Base-by-base conservation (phyloP, 1,140 invertebrate species). In the Gryllus bimaculatus region DNA sequence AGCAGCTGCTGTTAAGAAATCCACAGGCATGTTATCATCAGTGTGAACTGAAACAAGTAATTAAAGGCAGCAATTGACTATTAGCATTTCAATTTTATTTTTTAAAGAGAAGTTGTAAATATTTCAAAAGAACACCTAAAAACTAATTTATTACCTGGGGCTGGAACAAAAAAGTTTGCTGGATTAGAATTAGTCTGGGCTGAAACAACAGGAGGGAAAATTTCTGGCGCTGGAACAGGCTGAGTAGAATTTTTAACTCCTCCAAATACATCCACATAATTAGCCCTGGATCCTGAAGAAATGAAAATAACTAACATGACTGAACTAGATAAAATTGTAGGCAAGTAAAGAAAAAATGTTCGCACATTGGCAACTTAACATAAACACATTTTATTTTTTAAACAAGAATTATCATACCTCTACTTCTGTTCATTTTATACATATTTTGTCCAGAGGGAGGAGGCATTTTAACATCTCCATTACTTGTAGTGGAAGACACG, bases 201-300 rank as follows among this genome's bases (percentile, higher is more conserved):
- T 80, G 89, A 84, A 79, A 88, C 84, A 81, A 84, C 85, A 15
- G 79, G 18, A 18, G 79, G 81, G 66, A 81, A 78, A 13, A 79
- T 48, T 47, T 81, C 79, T 76, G 82, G 75, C 78, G 81, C 78
- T 48, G 66, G n/a, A 21, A 88, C 85, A 15, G 87, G 81, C 8
- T 87, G 83, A 79, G 85, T 83, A n/a, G 83, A 81, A 80, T 85
- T 83, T 77, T 86, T 86, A 47, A 85, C 86, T 39, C 89, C 89
- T 81, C 88, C 87, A 85, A 96, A 92, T 48, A 96, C 92, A 86
- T 96, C 94, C 78, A 96, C 93, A 85, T 96, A 96, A 77, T 92
- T 92, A 83, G 91, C 91, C 85, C 93, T 90, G 81, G 92, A 87
- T 83, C 91, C 93, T 94, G 84, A 47, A 84, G 83, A 81, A 84